Evolutionary conservation across 2,797 vertebrate species (phyloP), one percentile per base, ranked within the genome.

Genomic region (Leuciscus waleckii): DNA sequence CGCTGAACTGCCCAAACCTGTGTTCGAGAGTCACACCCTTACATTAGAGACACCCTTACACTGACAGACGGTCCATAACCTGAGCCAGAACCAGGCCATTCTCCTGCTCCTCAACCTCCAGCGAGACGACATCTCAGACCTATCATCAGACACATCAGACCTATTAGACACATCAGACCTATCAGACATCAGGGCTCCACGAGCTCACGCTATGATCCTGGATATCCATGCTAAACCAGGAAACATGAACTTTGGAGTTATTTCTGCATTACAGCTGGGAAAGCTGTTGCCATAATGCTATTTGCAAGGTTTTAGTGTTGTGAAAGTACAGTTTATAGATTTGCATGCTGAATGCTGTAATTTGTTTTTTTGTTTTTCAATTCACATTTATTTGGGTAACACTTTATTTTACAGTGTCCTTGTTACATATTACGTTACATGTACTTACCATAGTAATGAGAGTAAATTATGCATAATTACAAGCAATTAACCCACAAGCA

Each of bases 1-100:
- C 2, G 13, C 63, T 61, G 49, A 54, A 73, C 83, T 54, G 83
- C 77, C 83, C 67, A 51, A 80, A 85, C 83, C 77, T 63, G 83
- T 77, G 82, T 54, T 71, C 16, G 5, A 11, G 13, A 71, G 77
- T 58, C 77, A 41, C 83, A 51, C 77, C 76, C 29, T 46, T 10
- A 32, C 49, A 56, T 70, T n/a, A 56, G n/a, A 69, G 58, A 67
- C 32, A 35, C 49, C 32, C n/a, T n/a, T n/a, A 17, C 7, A 51
- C 70, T 51, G 81, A 75, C 21, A 26, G 81, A 39, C 41, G 2
- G 56, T 49, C 69, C n/a, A 14, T 49, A 32, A 7, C 35, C 63
- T 43, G 73, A 16, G 32, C 35, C 71, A 77, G 32, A 39, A 82
- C 35, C 35, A 35, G 35, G 35, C 35, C 41, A 19, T 39, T 19